These are phyloP conservation scores for Conus betulinus DNA, from an alignment of 1,140 invertebrate species.

Conservation along the genomic window DNA sequence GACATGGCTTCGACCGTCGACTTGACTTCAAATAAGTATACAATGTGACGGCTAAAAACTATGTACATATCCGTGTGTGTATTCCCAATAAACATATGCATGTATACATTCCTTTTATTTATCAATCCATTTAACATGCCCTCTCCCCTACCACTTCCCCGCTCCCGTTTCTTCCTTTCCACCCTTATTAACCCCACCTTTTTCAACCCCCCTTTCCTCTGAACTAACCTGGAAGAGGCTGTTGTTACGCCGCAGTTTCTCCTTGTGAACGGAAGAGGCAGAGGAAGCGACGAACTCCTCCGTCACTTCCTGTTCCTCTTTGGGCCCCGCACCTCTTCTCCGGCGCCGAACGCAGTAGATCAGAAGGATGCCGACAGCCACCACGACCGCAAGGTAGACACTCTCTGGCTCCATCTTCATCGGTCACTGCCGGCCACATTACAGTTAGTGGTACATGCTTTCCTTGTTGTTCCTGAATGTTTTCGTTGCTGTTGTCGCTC, in stretches of 20 bases:
- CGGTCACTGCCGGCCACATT: not conserved
- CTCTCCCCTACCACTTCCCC: not conserved
- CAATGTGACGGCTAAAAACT: not conserved
- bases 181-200: not conserved
- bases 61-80: not conserved
- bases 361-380: not conserved
- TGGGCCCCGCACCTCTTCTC: not conserved
- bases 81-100: not conserved
- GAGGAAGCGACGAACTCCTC: slow-evolving; percentile 23
- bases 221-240: slow-evolving; percentile 20
- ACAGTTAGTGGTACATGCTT: not conserved
- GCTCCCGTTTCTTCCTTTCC: no score
- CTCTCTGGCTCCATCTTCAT: slow-evolving; percentile 17
- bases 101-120: no score
- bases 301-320: slow-evolving; percentile 13
- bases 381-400: not conserved
- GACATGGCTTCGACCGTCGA: not conserved
- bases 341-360: not conserved
- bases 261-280: not conserved
- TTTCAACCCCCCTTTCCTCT: not conserved
- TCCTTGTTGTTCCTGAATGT: not conserved
- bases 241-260: not conserved
- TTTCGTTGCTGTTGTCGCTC: no score
- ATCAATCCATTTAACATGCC: no score
- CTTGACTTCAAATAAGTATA: not conserved